Conservation (phyloP, 2,888 invertebrate genomes). For the Lasioglossum vierecki region DNA sequence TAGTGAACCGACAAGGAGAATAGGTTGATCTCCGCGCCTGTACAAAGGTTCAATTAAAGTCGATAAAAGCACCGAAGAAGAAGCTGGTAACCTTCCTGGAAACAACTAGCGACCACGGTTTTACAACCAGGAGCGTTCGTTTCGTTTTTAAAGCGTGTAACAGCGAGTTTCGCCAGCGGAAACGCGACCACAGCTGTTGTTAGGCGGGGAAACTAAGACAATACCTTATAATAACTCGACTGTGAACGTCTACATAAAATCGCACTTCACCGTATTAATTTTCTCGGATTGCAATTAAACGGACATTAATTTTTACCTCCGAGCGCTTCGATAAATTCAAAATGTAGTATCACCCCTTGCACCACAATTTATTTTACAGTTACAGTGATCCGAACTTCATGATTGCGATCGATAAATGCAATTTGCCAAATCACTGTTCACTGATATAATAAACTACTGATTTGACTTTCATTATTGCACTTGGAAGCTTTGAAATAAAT, state of each 20-base stretch:
- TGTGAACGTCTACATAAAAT: not conserved
- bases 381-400: too few species aligned
- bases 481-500: not conserved
- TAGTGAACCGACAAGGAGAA: conserved; percentile 22
- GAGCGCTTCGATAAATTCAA: not conserved
- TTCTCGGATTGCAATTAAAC: not conserved
- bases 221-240: not conserved
- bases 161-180: conserved; percentile 30
- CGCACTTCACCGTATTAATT: not conserved
- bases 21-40: conserved; percentile 70
- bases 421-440: not conserved
- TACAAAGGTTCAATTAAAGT: conserved; percentile 78
- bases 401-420: not conserved
- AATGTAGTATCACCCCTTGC: not conserved
- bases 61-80: conserved; percentile 70
- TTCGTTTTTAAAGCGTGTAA: conserved; percentile 43
- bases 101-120: conserved; percentile 69
- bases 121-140: conserved; percentile 60
- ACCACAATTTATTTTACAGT: not conserved
- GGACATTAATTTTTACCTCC: not conserved
- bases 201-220: not conserved
- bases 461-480: not conserved
- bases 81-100: conserved; percentile 73
- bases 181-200: not conserved
- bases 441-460: not conserved